Base-by-base conservation (phyloP, 2,113 vertebrate species). In the Hippocampus zosterae region DNA sequence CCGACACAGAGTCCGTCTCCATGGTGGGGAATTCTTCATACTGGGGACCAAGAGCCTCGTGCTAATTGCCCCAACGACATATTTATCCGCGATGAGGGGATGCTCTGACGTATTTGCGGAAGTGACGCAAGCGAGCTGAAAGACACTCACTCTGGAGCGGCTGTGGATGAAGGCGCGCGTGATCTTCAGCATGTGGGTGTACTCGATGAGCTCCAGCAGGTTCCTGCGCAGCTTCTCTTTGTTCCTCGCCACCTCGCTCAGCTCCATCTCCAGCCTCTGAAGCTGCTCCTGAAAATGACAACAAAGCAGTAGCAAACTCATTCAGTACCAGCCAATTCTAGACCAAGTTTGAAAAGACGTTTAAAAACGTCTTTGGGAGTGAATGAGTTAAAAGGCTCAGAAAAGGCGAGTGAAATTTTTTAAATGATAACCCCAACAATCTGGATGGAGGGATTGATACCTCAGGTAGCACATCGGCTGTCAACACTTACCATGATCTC, bases 211-310 rank as follows among this genome's bases (percentile, higher is more conserved):
- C 52, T 99, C 97, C 25, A 97, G 89, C n/a, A 96, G 89, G 89
- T 98, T 99, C 70, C 86, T 94, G 82, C 89, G 92, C 81, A 99
- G 80, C 71, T 97, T 98, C 69, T 98, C 96, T 83, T 98, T 99
- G 90, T 99, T 99, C 76, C 90, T 95, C 3, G 94, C 94, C 60
- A 99, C 93, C 85, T 99, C 96, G 1, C 95, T 92, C 80, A 99
- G 86, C 79, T 99, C 97, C 74, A 94, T 92, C 85, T 99, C 96
- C 18, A 99, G 92, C 79, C 97, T 94, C 89, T 97, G 96, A 52
- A 99, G 82, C 79, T 98, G 96, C 77, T 98, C 97, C 97, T 99
- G 76, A 40, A 78, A 23, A 50, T 0, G 57, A 25, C 2, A 18
- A 57, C 23, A 15, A 50, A 33, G 29, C 29, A 33, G 29, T 3